These are phyloP conservation scores for Alectura lathami DNA, from an alignment of 2,113 vertebrate genomes.

Conservation along the genomic window DNA sequence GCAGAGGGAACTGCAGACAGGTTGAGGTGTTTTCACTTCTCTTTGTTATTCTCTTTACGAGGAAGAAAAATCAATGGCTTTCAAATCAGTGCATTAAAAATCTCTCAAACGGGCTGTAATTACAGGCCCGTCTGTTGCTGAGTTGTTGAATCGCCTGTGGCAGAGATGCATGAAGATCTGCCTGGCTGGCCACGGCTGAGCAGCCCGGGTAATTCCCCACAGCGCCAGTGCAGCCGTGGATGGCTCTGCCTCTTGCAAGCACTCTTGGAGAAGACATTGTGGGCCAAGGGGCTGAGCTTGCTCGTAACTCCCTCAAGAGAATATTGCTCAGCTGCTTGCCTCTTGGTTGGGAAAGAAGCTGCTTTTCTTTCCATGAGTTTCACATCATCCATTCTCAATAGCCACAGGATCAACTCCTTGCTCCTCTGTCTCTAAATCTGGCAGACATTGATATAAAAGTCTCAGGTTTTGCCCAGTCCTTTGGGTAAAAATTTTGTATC, in stretches of 20 bases:
- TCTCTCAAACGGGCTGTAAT: conserved; percentile 9
- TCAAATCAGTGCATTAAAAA: not conserved
- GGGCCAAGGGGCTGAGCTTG: not conserved
- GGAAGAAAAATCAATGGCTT: conserved; percentile 25
- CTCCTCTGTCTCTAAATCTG: not conserved
- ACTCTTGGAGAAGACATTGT: not conserved
- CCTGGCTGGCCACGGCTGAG: not conserved
- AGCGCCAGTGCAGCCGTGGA: not conserved
- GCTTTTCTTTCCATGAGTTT: not conserved
- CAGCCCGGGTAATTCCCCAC: not conserved
- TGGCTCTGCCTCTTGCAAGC: not conserved
- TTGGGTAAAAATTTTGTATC: not conserved
- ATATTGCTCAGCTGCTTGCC: not conserved
- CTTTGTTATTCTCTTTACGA: not conserved
- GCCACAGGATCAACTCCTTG: accelerated
- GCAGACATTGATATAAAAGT: not conserved
- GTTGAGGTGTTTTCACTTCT: not conserved
- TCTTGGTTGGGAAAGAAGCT: not conserved
- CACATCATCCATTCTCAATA: not conserved
- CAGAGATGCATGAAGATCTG: not conserved
- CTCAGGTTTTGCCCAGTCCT: not conserved
- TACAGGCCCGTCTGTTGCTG: conserved; percentile 39
- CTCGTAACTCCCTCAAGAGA: not conserved
- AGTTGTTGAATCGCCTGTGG: not conserved
- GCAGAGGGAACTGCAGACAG: not conserved